phyloP scores from a whole-genome alignment of 2,888 invertebrate species.

The Heliconius aoede region DNA sequence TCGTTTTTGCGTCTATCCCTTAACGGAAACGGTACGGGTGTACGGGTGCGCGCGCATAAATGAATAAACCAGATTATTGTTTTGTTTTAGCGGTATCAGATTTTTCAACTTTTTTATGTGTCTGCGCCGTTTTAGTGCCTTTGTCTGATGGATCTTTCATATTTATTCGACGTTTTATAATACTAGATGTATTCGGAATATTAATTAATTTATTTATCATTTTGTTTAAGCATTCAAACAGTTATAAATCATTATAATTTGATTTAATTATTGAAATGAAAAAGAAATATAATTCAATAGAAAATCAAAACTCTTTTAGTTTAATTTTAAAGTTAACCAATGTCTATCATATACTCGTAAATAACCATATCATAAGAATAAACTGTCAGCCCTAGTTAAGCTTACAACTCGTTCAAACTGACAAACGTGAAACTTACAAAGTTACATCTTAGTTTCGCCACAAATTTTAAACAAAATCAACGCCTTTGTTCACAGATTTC shows the following conservation, averaged over 20 bases:
- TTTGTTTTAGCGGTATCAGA: constrained; percentile 64
- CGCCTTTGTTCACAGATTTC: constrained; percentile 37
- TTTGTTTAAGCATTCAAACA: not conserved
- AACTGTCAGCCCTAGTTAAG: constrained; percentile 39
- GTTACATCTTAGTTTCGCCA: constrained; percentile 37
- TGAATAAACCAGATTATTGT: constrained; percentile 72
- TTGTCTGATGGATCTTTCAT: constrained; percentile 17
- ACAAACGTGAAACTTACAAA: constrained; percentile 41
- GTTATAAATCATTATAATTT: not conserved
- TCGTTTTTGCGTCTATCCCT: constrained; percentile 72
- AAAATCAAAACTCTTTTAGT: not conserved
- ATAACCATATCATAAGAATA: constrained; percentile 35
- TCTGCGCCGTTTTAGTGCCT: constrained; percentile 31
- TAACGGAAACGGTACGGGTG: constrained; percentile 63
- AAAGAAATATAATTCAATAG: not conserved
- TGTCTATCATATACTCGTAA: constrained; percentile 9
- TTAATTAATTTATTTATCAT: not conserved
- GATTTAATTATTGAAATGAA: not conserved
- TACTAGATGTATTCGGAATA: constrained; percentile 24
- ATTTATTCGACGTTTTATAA: constrained; percentile 15
- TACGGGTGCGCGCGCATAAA: constrained; percentile 75
- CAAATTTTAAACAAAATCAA: constrained; percentile 35
- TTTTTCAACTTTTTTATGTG: constrained; percentile 46
- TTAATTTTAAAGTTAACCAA: not conserved
- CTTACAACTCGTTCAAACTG: constrained; percentile 42